Conservation (phyloP, 2,888 invertebrate genomes). For the Microplitis deprimator region DNA sequence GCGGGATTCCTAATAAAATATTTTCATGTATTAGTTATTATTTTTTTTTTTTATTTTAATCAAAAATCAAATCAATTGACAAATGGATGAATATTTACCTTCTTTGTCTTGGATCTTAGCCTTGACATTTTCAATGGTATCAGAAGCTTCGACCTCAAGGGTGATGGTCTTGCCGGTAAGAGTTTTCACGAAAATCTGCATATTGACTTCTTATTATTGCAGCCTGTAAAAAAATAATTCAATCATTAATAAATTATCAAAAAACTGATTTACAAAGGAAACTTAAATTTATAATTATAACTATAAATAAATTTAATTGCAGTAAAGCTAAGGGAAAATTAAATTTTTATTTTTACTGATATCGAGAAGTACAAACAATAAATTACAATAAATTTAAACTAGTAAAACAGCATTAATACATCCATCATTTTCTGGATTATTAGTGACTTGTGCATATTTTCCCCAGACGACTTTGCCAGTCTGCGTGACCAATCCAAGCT, state of each 20-base stretch:
- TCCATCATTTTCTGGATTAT: slow-evolving; percentile 99
- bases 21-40: slow-evolving; percentile 3
- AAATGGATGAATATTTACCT: slow-evolving; percentile 69
- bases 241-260: slow-evolving; percentile 17
- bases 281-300: neutral
- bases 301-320: neutral
- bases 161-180: slow-evolving; percentile 96
- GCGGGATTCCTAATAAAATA: slow-evolving; percentile 77
- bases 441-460: slow-evolving; percentile 99
- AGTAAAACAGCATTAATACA: slow-evolving; percentile 98
- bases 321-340: neutral
- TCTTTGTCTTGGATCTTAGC: slow-evolving; percentile 93
- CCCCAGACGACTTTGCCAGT: slow-evolving; percentile 99
- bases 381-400: slow-evolving; percentile 76
- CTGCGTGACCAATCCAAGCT: slow-evolving; percentile 97
- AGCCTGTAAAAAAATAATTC: slow-evolving; percentile 50
- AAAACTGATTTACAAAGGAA: neutral
- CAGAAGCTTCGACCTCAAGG: slow-evolving; percentile 92
- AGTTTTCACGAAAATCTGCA: slow-evolving; percentile 98
- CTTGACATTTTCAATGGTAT: slow-evolving; percentile 96
- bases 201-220: slow-evolving; percentile 70
- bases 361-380: slow-evolving; percentile 41
- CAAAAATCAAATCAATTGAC: neutral
- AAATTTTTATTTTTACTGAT: slow-evolving; percentile 31
- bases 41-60: neutral